A percentile compares a stretch with the other conserved stretches of the same genome.
Conservation (phyloP, 37 sponge, comb jelly and placozoan genomes). For the Agelas oroides region DNA sequence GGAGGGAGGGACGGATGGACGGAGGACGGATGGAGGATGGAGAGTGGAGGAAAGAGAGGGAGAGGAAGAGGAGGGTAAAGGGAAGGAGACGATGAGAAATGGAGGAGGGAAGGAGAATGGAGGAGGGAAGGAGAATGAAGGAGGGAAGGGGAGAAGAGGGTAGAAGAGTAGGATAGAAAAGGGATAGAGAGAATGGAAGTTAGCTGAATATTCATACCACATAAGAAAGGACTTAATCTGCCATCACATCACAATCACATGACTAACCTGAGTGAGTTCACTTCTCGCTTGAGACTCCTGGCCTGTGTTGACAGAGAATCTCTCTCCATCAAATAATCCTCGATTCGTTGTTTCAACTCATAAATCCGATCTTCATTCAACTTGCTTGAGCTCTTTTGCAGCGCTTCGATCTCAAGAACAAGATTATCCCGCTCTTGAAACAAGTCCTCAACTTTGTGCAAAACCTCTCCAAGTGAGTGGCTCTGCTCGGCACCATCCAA, state of each 20-base stretch:
- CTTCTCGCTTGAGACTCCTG: conserved; percentile 20
- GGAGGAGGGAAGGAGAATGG: no score
- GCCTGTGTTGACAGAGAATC: conserved; percentile 5
- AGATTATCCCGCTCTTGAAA: conserved; percentile 35
- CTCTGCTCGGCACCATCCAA: conserved; percentile 4
- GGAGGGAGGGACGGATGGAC: background rate
- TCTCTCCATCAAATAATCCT: conserved; percentile 52
- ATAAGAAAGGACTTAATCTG: no score
- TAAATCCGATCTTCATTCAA: conserved; percentile 55
- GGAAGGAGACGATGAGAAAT: no score
- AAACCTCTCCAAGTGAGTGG: conserved; percentile 12
- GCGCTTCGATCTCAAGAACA: conserved; percentile 43
- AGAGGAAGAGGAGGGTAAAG: no score
- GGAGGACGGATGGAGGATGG: no score
- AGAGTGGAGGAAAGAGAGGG: no score
- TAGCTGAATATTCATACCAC: no score
- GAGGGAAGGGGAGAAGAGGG: no score
- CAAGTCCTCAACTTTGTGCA: conserved; percentile 38
- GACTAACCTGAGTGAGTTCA: conserved; percentile 38
- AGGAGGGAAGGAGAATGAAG: no score
- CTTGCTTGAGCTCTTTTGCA: conserved; percentile 54
- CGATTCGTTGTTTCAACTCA: conserved; percentile 59
- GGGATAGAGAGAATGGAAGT: background rate
- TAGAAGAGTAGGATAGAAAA: no score
- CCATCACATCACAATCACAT: background rate